A percentile compares a stretch with the other conserved stretches of the same genome.
These are phyloP conservation scores for Drosophila eohydei DNA, from an alignment of 2,888 invertebrate genomes.

Conservation along the genomic window DNA sequence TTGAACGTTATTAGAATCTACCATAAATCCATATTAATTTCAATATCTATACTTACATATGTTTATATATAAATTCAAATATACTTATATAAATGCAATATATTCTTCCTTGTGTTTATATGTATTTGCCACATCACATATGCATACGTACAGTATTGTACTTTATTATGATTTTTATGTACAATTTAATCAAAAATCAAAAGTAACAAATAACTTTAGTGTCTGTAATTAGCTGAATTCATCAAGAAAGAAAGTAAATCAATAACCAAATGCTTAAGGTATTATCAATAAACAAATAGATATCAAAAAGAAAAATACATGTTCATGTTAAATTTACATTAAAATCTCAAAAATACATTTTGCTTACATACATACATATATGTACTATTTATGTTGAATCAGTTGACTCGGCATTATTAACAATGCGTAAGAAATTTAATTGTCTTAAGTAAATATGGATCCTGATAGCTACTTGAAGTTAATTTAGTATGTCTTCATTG, in stretches of 20 bases:
- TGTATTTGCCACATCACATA: constrained; percentile 54
- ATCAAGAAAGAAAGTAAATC: constrained; percentile 58
- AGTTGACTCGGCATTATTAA: constrained; percentile 50
- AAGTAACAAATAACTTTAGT: constrained; percentile 63
- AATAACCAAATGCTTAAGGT: constrained; percentile 65
- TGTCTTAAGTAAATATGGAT: constrained; percentile 50
- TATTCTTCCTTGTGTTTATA: constrained; percentile 51
- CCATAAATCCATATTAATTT: constrained; percentile 56
- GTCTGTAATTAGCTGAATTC: constrained; percentile 72
- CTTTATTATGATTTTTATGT: constrained; percentile 68
- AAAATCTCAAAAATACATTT: constrained; percentile 55
- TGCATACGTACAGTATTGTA: constrained; percentile 61
- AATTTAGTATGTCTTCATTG: constrained; percentile 26
- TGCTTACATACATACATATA: constrained; percentile 58
- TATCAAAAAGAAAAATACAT: constrained; percentile 64
- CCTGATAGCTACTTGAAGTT: constrained; percentile 32
- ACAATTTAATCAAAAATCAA: constrained; percentile 64
- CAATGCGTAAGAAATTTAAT: constrained; percentile 51
- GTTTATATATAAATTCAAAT: constrained; percentile 61
- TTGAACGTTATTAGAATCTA: constrained; percentile 21
- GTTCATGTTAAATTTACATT: constrained; percentile 71
- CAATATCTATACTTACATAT: constrained; percentile 54
- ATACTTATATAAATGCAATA: constrained; percentile 48
- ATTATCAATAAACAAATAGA: constrained; percentile 71
- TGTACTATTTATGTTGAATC: constrained; percentile 54